Percentiles rank a stretch among this genome's conserved stretches.
phyloP scores from a whole-genome alignment of 2,797 vertebrate genomes.

The Acanthurus tractus region DNA sequence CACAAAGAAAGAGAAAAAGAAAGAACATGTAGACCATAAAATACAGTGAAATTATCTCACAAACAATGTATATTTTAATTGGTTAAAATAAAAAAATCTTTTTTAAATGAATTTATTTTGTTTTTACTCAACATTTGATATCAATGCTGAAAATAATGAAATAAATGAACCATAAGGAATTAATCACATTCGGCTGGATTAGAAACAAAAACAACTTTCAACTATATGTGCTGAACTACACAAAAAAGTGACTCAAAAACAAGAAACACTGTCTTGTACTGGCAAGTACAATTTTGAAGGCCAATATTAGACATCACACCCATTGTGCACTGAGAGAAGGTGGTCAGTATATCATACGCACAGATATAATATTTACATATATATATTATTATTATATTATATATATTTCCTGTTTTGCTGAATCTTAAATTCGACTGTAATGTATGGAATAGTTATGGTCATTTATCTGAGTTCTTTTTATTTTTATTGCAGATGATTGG shows the following conservation, averaged over 20 bases:
- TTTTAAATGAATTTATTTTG: background rate
- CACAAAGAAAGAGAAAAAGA: background rate
- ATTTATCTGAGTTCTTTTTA: too few relatives aligned
- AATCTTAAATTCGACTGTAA: too few relatives aligned
- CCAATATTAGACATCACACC: too few relatives aligned
- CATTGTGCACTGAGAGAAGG: too few relatives aligned
- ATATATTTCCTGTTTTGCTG: too few relatives aligned
- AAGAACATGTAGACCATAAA: background rate
- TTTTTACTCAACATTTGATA: background rate
- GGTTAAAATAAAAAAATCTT: background rate
- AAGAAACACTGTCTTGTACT: slow-evolving; percentile 9
- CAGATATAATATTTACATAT: too few relatives aligned
- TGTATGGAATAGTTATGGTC: too few relatives aligned
- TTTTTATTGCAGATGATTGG: too few relatives aligned
- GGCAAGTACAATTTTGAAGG: too few relatives aligned
- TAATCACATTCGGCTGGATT: slow-evolving; percentile 11
- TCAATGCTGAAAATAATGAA: too few relatives aligned
- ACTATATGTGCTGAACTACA: slow-evolving; percentile 8
- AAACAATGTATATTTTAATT: background rate
- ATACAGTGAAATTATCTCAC: background rate
- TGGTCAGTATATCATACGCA: too few relatives aligned
- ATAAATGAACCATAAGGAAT: slow-evolving; percentile 3
- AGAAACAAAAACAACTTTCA: slow-evolving; percentile 17
- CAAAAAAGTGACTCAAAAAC: slow-evolving; percentile 27
- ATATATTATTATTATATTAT: too few relatives aligned